phyloP scores from a whole-genome alignment of 2,113 vertebrate species.

The Kryptolebias marmoratus region DNA sequence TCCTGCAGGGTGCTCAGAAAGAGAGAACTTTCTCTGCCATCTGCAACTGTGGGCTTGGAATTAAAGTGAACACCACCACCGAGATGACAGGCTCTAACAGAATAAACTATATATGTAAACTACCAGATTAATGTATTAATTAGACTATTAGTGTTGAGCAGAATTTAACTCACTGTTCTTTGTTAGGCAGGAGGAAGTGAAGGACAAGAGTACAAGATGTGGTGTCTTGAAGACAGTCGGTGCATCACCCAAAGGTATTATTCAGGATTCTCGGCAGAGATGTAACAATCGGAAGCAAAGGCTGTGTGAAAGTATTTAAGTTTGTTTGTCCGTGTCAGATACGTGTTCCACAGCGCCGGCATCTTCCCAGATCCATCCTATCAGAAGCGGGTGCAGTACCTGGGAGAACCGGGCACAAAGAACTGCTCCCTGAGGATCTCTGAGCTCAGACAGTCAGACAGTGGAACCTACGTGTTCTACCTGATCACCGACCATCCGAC shows the following conservation, averaged over 20 bases:
- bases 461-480: conserved; percentile 76
- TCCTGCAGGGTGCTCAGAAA: not conserved
- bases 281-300: not conserved
- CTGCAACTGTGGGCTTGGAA: not conserved
- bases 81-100: too few species aligned
- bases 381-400: conserved; percentile 67
- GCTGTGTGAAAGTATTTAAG: not conserved
- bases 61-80: too few species aligned
- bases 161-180: not conserved
- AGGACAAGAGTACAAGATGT: conserved; percentile 64
- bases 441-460: conserved; percentile 71
- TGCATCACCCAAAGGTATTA: conserved; percentile 72
- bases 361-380: conserved; percentile 70
- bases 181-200: conserved; percentile 28
- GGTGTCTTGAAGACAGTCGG: conserved; percentile 71
- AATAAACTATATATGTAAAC: too few species aligned
- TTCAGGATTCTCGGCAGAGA: not conserved
- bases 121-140: too few species aligned
- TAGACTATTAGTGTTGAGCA: not conserved
- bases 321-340: conserved; percentile 40
- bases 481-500: conserved; percentile 72
- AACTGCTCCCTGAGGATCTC: conserved; percentile 77
- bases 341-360: conserved; percentile 75
- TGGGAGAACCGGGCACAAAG: conserved; percentile 64
- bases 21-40: not conserved